Evolutionary conservation across 2,888 invertebrate species (phyloP).

Genomic region (Tanypteryx hageni): DNA sequence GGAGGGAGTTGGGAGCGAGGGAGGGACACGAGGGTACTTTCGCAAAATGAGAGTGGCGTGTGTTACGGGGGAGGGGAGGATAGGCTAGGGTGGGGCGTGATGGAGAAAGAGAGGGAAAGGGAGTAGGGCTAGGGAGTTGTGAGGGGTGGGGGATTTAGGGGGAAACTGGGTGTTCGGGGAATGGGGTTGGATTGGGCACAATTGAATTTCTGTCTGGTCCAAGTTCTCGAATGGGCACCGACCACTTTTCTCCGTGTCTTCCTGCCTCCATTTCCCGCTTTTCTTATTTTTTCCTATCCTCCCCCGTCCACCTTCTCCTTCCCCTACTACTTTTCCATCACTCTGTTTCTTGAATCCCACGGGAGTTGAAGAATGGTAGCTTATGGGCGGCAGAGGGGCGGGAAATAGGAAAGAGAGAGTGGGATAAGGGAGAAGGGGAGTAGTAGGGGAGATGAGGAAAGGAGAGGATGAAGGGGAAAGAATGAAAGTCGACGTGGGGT

Average conservation of each 20-base stretch:
- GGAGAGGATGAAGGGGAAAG: not conserved
- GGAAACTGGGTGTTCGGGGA: not conserved
- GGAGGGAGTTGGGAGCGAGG: not conserved
- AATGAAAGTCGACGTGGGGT: not conserved
- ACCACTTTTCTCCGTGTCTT: conserved; percentile 34
- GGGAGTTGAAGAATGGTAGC: not conserved
- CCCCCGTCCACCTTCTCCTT: not conserved
- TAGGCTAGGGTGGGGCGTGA: not conserved
- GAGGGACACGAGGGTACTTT: not conserved
- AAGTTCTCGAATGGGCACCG: conserved; percentile 41
- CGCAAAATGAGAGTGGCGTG: not conserved
- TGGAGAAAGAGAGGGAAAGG: not conserved
- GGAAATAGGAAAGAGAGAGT: conserved; percentile 34
- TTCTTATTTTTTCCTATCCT: not conserved
- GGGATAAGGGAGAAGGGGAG: not conserved
- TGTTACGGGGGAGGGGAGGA: not conserved
- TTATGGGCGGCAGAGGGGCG: not conserved
- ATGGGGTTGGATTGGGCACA: conserved; percentile 32
- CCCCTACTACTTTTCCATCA: not conserved
- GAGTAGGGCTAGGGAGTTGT: not conserved
- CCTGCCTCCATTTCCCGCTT: conserved; percentile 10
- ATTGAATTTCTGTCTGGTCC: conserved; percentile 49
- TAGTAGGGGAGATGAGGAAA: too few species aligned
- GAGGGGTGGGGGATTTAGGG: not conserved
- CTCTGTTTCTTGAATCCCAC: not conserved